phyloP scores from a whole-genome alignment of 2,888 invertebrate species.

The Drosophila kokeensis region DNA sequence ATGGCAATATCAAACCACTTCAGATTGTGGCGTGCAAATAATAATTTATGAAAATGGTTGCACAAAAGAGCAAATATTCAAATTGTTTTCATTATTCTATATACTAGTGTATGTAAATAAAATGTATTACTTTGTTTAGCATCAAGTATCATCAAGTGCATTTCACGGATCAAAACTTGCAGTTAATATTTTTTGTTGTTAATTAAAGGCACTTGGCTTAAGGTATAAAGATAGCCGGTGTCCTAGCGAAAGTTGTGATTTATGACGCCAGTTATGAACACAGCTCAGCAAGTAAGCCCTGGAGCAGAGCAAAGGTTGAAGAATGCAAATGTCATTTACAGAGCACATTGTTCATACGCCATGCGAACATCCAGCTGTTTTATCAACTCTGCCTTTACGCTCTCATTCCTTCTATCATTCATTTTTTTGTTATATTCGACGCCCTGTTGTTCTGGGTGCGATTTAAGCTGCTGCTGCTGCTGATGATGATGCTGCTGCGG shows the following conservation, averaged over 20 bases:
- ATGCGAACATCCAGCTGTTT: conserved; percentile 45
- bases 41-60: background rate
- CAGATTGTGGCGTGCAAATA: background rate
- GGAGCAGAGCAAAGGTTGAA: conserved; percentile 33
- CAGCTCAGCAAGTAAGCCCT: conserved; percentile 17
- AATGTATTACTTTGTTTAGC: background rate
- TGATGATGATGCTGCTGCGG: conserved; percentile 19
- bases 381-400: background rate
- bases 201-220: background rate
- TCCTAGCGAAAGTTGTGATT: background rate
- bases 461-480: conserved; percentile 2
- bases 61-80: background rate
- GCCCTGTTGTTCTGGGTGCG: conserved; percentile 19
- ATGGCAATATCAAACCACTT: background rate
- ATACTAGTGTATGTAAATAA: background rate
- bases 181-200: background rate
- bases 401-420: conserved; percentile 17
- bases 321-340: conserved; percentile 49
- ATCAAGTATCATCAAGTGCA: background rate
- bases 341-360: conserved; percentile 58
- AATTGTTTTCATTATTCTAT: background rate
- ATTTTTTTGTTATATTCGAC: conserved; percentile 40
- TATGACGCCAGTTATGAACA: conserved; percentile 26
- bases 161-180: background rate
- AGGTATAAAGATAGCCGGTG: background rate